Percentiles rank a stretch among this genome's conserved stretches.
Evolutionary conservation across 2,113 vertebrate genomes (phyloP).

Genomic region (Oceanites oceanicus): DNA sequence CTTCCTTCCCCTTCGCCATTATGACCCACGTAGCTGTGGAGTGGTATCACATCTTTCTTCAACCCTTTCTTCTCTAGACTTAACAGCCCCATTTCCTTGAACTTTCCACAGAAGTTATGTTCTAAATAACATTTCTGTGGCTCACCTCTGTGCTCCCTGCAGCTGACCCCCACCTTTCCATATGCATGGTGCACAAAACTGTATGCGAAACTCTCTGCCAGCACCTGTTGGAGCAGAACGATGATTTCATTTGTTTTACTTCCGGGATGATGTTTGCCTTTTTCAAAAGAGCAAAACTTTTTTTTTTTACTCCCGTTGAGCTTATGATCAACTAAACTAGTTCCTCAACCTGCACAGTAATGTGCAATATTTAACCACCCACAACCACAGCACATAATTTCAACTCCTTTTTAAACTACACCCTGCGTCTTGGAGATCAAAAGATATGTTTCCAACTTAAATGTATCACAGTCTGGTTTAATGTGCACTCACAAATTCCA

Average conservation of each 20-base stretch:
- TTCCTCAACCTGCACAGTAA: not conserved
- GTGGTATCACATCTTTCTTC: not conserved
- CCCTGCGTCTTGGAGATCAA: not conserved
- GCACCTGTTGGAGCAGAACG: not conserved
- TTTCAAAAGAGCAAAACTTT: not conserved
- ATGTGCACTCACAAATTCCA: not conserved
- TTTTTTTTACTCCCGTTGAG: not conserved
- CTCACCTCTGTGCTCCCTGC: not conserved
- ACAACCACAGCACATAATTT: not conserved
- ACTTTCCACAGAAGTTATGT: not conserved
- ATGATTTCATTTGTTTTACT: not conserved
- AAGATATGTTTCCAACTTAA: not conserved
- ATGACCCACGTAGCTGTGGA: not conserved
- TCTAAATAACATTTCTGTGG: not conserved
- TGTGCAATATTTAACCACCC: not conserved
- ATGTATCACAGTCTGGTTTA: not conserved
- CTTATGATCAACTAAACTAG: conserved; percentile 6
- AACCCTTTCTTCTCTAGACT: not conserved
- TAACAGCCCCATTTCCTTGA: not conserved
- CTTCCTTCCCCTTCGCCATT: not conserved
- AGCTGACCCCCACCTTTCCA: not conserved
- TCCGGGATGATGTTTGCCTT: not conserved
- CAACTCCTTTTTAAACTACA: not conserved
- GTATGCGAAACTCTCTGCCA: not conserved
- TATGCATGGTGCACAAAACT: not conserved